A percentile compares a stretch with the other conserved stretches of the same genome.
These are phyloP conservation scores for Chironomus riparius DNA, from an alignment of 2,888 invertebrate genomes.

Conservation along the genomic window DNA sequence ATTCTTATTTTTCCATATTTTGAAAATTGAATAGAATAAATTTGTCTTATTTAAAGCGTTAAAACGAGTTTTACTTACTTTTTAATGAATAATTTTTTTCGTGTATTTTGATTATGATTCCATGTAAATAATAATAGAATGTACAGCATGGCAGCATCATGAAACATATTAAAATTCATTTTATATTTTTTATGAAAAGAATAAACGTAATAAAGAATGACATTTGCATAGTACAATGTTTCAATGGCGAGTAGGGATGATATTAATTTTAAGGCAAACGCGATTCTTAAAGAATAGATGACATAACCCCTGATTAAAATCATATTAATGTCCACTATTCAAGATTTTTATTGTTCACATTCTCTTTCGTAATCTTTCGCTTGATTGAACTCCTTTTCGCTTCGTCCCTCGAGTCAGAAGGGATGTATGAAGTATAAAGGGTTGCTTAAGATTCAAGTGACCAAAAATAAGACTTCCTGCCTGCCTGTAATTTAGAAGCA, in stretches of 20 bases:
- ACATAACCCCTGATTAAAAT: slow-evolving; percentile 12
- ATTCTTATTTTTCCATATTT: not conserved
- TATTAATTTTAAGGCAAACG: not conserved
- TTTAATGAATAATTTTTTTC: slow-evolving; percentile 13
- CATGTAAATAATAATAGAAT: slow-evolving; percentile 13
- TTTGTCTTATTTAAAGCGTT: slow-evolving; percentile 1
- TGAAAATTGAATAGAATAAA: not conserved
- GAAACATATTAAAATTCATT: too few species aligned
- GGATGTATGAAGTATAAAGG: not conserved
- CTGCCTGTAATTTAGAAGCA: not conserved
- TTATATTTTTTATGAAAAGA: not conserved
- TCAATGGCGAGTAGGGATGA: not conserved
- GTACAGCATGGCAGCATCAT: too few species aligned
- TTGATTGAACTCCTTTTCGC: not conserved
- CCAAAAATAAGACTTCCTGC: not conserved
- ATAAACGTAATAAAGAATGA: not conserved
- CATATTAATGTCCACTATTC: slow-evolving; percentile 22
- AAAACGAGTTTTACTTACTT: slow-evolving; percentile 12
- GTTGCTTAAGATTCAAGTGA: not conserved
- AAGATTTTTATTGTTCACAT: not conserved
- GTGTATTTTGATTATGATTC: slow-evolving; percentile 14
- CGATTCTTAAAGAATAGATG: not conserved
- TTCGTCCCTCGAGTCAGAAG: not conserved
- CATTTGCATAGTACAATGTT: slow-evolving; percentile 6
- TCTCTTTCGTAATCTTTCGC: slow-evolving; percentile 1